Percentiles rank a stretch among this genome's conserved stretches.
Conservation (phyloP, 2,888 invertebrate genomes). For the Melangyna quadrimaculata region DNA sequence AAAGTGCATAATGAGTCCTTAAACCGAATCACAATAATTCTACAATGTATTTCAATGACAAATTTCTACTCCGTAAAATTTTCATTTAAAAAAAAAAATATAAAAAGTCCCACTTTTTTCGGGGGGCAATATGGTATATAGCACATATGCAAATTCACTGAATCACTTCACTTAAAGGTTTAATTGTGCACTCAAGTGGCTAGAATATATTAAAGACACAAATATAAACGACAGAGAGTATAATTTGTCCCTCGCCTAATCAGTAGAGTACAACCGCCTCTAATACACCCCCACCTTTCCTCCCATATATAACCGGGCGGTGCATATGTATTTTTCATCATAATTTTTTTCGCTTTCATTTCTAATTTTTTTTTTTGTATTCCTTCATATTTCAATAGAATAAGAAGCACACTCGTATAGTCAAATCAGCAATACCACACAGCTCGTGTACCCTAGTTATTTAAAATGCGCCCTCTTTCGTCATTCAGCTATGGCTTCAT, state of each 20-base stretch:
- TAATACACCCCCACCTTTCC: neutral
- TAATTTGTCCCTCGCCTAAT: constrained; percentile 52
- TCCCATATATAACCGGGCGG: neutral
- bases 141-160: constrained; percentile 51
- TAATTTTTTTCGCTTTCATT: constrained; percentile 13
- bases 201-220: constrained; percentile 24
- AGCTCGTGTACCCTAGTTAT: constrained; percentile 31
- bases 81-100: neutral
- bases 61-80: constrained; percentile 10
- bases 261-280: constrained; percentile 9
- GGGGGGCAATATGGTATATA: neutral
- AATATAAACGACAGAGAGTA: constrained; percentile 23
- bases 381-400: constrained; percentile 6
- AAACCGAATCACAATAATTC: neutral
- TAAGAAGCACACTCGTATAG: constrained; percentile 12
- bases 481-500: neutral
- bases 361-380: neutral
- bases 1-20: constrained; percentile 54
- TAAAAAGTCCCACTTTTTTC: neutral
- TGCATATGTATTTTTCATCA: neutral
- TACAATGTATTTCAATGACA: constrained; percentile 34
- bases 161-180: constrained; percentile 65
- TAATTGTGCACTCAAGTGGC: constrained; percentile 67
- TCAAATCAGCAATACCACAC: constrained; percentile 12
- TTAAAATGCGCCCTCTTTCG: constrained; percentile 34